Percentiles rank a stretch among this genome's conserved stretches.
Conservation (phyloP, 2,113 vertebrate species). For the Cisticola juncidis region DNA sequence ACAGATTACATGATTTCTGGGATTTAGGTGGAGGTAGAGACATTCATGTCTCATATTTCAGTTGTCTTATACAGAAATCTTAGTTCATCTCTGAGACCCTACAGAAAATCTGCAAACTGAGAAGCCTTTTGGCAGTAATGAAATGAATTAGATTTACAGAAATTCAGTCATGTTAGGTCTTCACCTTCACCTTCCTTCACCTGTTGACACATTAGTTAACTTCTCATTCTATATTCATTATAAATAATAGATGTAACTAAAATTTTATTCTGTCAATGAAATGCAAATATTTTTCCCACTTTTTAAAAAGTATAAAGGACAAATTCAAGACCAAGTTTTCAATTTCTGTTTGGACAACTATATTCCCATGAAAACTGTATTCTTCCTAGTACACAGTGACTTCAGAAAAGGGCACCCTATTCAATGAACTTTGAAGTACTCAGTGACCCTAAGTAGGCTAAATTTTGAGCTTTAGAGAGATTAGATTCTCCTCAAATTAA, state of each 20-base stretch:
- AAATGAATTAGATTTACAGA: background rate
- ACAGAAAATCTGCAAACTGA: background rate
- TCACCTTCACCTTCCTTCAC: fast-evolving
- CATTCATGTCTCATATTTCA: background rate
- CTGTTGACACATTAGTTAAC: background rate
- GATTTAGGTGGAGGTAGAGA: background rate
- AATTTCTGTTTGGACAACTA: background rate
- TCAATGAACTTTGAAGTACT: background rate
- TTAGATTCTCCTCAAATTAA: background rate
- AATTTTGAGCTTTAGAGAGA: background rate
- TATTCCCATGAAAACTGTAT: background rate
- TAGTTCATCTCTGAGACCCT: background rate
- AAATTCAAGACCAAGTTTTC: background rate
- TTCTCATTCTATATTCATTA: background rate
- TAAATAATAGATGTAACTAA: background rate
- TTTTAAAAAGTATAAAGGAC: background rate
- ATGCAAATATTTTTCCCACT: background rate
- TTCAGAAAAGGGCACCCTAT: background rate
- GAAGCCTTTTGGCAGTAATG: background rate
- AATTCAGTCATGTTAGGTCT: background rate
- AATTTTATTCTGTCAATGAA: background rate
- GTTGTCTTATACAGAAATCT: background rate
- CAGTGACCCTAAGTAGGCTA: background rate
- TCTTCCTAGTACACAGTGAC: background rate
- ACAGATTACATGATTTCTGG: background rate